Percentiles rank a stretch among this genome's conserved stretches.
phyloP scores from a whole-genome alignment of 23 tunicate species.

The Halocynthia aurantium region DNA sequence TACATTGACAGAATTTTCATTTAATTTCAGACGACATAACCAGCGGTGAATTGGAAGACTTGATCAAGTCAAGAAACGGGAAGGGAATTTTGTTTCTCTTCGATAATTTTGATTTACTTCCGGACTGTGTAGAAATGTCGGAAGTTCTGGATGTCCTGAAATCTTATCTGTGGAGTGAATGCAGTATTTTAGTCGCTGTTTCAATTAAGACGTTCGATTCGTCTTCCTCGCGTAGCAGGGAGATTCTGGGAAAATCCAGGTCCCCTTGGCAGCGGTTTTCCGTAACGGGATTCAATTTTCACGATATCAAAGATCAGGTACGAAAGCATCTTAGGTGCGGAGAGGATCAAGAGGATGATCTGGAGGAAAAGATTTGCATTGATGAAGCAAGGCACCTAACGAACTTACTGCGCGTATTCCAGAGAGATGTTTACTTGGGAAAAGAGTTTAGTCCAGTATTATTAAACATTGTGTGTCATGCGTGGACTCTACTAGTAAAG shows the following conservation, averaged over 20 bases:
- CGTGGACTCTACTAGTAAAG: slow-evolving; percentile 1
- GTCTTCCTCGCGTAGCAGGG: background rate
- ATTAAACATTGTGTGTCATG: slow-evolving; percentile 18
- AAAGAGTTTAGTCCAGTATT: slow-evolving; percentile 31
- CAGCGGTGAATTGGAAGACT: slow-evolving; percentile 38
- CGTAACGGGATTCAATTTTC: slow-evolving; percentile 16
- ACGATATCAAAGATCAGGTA: slow-evolving; percentile 45
- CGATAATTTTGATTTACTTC: slow-evolving; percentile 43
- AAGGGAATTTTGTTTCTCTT: slow-evolving; percentile 34
- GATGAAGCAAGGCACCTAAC: slow-evolving; percentile 12
- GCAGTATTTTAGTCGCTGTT: slow-evolving; percentile 33
- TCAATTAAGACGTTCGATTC: background rate
- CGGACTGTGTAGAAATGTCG: slow-evolving; percentile 33
- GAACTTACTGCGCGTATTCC: slow-evolving; percentile 34
- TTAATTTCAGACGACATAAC: background rate
- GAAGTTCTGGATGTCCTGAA: slow-evolving; percentile 59
- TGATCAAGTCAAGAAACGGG: slow-evolving; percentile 32
- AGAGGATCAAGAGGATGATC: background rate
- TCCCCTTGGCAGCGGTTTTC: slow-evolving; percentile 7
- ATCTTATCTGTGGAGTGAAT: slow-evolving; percentile 42
- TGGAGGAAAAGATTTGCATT: background rate
- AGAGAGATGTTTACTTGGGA: slow-evolving; percentile 62
- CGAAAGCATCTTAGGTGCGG: background rate
- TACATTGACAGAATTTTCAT: background rate
- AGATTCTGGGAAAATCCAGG: background rate